Conservation (phyloP, 2,797 vertebrate genomes). For the Threskiornis aethiopicus region DNA sequence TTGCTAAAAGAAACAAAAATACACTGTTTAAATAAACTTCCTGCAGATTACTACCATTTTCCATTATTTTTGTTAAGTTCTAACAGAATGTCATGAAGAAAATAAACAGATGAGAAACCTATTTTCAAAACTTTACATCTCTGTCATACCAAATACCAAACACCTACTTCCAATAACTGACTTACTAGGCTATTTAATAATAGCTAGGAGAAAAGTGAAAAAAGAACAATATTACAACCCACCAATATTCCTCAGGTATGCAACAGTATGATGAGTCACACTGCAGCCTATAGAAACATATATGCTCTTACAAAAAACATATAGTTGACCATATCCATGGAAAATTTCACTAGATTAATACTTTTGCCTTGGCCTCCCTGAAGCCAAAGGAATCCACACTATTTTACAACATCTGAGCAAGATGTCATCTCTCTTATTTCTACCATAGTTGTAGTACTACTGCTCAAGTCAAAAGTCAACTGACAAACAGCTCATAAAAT, state of each 20-base stretch:
- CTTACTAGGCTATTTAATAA: background rate
- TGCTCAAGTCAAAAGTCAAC: background rate
- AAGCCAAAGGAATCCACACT: background rate
- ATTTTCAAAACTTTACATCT: background rate
- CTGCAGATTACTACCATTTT: background rate
- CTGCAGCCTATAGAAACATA: background rate
- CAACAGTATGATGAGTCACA: background rate
- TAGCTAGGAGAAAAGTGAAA: background rate
- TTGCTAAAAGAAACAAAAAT: background rate
- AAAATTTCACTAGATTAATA: background rate
- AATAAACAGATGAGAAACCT: background rate
- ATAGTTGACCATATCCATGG: background rate
- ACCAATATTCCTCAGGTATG: background rate
- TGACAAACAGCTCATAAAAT: background rate
- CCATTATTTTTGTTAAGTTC: background rate
- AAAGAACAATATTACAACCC: background rate
- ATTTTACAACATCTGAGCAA: background rate
- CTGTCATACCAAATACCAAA: background rate
- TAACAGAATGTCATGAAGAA: background rate
- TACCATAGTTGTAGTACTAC: background rate
- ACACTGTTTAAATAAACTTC: background rate
- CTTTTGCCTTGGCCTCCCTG: background rate
- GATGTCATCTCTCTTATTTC: background rate
- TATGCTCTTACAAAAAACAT: fast-evolving
- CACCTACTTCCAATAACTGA: background rate